Evolutionary conservation across 2,113 vertebrate genomes (phyloP).

Genomic region (Coryphaenoides rupestris): DNA sequence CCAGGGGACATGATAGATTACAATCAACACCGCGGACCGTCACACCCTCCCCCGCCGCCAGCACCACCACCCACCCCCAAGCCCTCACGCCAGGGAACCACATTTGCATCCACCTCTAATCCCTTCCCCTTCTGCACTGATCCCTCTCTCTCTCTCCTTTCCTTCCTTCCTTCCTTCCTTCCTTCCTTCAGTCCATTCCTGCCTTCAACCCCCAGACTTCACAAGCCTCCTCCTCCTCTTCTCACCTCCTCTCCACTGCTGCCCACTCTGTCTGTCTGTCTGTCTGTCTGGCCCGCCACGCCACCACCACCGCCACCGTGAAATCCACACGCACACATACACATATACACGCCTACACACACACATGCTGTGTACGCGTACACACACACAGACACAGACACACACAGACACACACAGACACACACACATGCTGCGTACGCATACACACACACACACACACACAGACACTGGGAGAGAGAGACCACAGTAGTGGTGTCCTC

Average conservation of each 20-base stretch:
- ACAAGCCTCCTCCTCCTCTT: constrained; percentile 16
- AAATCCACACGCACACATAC: constrained; percentile 35
- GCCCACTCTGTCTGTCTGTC: constrained; percentile 42
- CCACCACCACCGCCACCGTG: too few relatives aligned
- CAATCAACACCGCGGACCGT: too few relatives aligned
- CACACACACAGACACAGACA: constrained; percentile 8
- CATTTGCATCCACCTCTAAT: neutral
- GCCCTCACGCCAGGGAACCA: too few relatives aligned
- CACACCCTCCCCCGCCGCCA: too few relatives aligned
- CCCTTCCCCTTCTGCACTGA: neutral
- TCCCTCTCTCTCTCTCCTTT: constrained; percentile 4
- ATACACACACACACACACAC: too few relatives aligned
- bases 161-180: constrained; percentile 7
- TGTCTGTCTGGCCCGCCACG: constrained; percentile 9
- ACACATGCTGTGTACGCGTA: constrained; percentile 25
- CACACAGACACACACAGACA: constrained; percentile 8
- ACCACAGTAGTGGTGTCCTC: too few relatives aligned
- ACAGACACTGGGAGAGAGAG: too few relatives aligned
- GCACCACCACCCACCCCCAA: too few relatives aligned
- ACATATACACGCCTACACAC: constrained; percentile 29
- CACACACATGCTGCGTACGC: too few relatives aligned
- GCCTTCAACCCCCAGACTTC: neutral
- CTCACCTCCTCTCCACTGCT: constrained; percentile 22
- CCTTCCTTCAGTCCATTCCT: neutral
- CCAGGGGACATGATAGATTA: too few relatives aligned